Evolutionary conservation across 2,113 vertebrate genomes (phyloP).

Genomic region (Eptesicus fuscus): DNA sequence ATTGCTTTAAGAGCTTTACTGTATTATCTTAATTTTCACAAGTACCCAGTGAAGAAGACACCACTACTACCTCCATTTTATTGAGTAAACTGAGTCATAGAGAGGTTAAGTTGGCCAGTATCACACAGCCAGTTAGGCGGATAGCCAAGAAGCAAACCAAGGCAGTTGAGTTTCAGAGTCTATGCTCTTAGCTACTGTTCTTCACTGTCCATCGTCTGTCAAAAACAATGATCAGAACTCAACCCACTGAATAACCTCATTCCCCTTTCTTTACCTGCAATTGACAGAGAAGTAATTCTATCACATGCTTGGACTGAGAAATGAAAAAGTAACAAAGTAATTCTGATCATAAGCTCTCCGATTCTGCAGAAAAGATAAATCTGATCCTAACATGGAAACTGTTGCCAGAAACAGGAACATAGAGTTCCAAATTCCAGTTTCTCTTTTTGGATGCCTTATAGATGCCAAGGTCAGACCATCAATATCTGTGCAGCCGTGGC

Average conservation of each 20-base stretch:
- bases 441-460: background rate
- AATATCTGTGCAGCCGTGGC: background rate
- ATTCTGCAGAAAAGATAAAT: constrained; percentile 35
- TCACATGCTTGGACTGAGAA: background rate
- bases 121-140: background rate
- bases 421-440: background rate
- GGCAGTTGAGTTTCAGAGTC: background rate
- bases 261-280: background rate
- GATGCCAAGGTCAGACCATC: background rate
- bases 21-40: background rate
- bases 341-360: background rate
- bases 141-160: background rate
- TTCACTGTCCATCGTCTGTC: background rate
- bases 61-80: background rate
- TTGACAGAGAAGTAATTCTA: constrained; percentile 3
- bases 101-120: background rate
- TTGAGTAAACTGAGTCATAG: background rate
- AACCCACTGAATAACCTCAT: background rate
- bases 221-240: background rate
- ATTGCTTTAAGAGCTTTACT: background rate
- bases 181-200: background rate
- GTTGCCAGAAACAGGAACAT: background rate
- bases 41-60: background rate
- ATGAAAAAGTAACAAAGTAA: background rate
- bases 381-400: background rate